These are phyloP conservation scores for Borostomias antarcticus DNA, from an alignment of 2,797 vertebrate genomes.

Conservation along the genomic window DNA sequence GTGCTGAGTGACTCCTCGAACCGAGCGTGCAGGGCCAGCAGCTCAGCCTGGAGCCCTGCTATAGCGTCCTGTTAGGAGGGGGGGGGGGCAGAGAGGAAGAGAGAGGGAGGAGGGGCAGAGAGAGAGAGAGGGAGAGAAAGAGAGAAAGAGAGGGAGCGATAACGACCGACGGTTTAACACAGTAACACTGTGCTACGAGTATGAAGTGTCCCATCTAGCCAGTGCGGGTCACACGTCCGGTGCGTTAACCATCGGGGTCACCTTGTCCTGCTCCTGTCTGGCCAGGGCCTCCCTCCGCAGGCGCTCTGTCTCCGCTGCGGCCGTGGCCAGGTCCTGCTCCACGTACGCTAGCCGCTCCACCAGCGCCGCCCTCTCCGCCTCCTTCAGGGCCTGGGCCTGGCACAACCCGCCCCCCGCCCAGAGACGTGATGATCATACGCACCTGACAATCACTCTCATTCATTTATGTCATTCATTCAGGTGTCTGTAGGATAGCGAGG, in stretches of 20 bases:
- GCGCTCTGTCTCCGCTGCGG: slow-evolving; percentile 64
- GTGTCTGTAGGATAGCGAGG: no score
- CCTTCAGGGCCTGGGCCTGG: slow-evolving; percentile 80
- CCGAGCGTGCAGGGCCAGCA: slow-evolving; percentile 64
- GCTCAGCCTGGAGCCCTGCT: slow-evolving; percentile 56
- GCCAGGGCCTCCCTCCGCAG: slow-evolving; percentile 68
- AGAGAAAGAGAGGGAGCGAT: background rate
- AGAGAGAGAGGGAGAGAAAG: background rate
- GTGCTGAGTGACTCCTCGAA: slow-evolving; percentile 73
- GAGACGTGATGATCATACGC: no score
- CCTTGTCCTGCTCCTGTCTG: slow-evolving; percentile 79
- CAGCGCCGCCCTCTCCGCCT: slow-evolving; percentile 74
- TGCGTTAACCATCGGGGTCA: no score
- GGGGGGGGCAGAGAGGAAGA: background rate
- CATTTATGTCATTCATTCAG: no score
- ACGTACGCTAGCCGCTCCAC: slow-evolving; percentile 67
- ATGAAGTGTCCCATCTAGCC: slow-evolving; percentile 1
- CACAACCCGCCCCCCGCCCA: no score
- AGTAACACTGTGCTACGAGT: no score
- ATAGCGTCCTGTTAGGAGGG: slow-evolving; percentile 53
- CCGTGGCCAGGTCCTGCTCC: slow-evolving; percentile 65
- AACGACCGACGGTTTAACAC: no score
- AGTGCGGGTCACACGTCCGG: slow-evolving; percentile 10
- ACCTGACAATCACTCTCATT: no score
- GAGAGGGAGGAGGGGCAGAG: background rate